Base-by-base conservation (phyloP, 2,113 vertebrate species). In the Callionymus lyra region DNA sequence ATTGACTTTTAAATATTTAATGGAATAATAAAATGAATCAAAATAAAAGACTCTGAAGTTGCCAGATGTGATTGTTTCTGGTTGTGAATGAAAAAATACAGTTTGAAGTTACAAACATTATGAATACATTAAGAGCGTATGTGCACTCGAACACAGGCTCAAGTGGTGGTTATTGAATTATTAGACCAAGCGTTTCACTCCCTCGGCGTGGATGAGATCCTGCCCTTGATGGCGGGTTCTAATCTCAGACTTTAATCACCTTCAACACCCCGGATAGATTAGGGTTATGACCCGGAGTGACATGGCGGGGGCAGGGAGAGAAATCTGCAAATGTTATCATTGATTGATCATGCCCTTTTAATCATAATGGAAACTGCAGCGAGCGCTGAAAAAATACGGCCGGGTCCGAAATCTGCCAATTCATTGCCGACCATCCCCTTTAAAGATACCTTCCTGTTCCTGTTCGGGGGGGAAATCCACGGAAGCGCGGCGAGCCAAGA, bases 341-440 rank as follows among this genome's bases (percentile, higher is more conserved):
- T 77, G 80, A 80, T 82, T 80, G 77, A 77, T 81, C 59, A 59
- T 65, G 55, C 53, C 53, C 50, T 80, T 77, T 72, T 8, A 63
- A 74, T 77, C 74, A 67, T 74, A 71, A 76, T 72, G 60, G 65
- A 68, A 67, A 53, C 34, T 1, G 35, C 32, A 19, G 32, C 49
- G 19, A 31, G 12, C 19, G 2, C 19, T n/a, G 53, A 32, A 27
- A 21, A 12, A 35, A 38, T 10, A 49, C 16, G 34, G 37, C 31
- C 33, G 21, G 21, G 8, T 4, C 21, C 21, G 63, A 68, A 67
- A 80, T 65, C 43, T 17, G 50, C 45, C 16, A 46, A 17, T 52
- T 53, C 59, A 44, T 18, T 40, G 50, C 34, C 1, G 27, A 21
- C 31, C 49, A 17, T 19, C 14, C 19, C 2, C 19, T 0, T 6